Base-by-base conservation (phyloP, 2,888 invertebrate genomes). In the Trachelus iudaicus region DNA sequence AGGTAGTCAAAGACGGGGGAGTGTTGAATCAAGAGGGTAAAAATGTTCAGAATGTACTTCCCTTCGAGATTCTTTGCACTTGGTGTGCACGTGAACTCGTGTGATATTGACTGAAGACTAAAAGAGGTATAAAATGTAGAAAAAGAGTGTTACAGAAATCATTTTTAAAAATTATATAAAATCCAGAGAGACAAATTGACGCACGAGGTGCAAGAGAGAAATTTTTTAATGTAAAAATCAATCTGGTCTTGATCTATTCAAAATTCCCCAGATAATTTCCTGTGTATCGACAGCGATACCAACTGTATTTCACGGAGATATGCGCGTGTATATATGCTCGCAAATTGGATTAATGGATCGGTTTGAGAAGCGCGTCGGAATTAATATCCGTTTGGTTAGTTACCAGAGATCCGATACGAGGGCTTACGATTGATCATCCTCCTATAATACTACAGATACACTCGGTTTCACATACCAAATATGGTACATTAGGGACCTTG, bases 361-460 rank as follows among this genome's bases (percentile, higher is more conserved):
- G 85, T 84, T 86, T 82, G 85, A 87, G 86, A 84, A 85, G 80
- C 82, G 83, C 81, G 81, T 85, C 85, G 84, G 85, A 87, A 88
- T 89, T 87, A 89, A 87, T 89, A 89, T 89, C 87, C 89, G 87
- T 87, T 88, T 83, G 81, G 88, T 87, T 88, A 85, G 87, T 86
- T 86, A 83, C 82, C 79, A 80, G 84, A 85, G 84, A 86, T 85
- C 83, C 86, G 85, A 86, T 88, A 83, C 40, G 78, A 35, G 80
- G 81, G 84, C 81, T 82, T 84, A 84, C 82, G 82, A 85, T 86
- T 82, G 83, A 81, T 74, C 83, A 86, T 85, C 79, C 74, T 81
- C 79, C 35, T 75, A n/a, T 71, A 34, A 71, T 71, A 30, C 71
- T 71, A 6, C 6, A 30, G 23, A 34, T 71, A 34, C 30, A 73